Conservation (phyloP, 2,797 vertebrate species). For the Eupleurogrammus muticus region DNA sequence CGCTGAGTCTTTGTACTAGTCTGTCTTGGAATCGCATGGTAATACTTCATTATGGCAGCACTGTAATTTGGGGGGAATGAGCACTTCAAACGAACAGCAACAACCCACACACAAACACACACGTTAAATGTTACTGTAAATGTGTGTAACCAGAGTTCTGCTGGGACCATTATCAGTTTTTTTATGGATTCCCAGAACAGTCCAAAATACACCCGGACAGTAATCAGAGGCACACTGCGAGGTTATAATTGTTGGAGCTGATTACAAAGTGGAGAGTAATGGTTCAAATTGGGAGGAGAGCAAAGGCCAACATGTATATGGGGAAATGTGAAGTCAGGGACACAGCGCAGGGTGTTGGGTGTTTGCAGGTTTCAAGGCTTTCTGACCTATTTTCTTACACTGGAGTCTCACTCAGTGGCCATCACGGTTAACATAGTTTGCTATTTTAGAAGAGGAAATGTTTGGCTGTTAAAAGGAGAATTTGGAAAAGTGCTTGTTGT, state of each 20-base stretch:
- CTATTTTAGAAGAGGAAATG: neutral
- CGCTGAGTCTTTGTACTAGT: slow-evolving; percentile 61
- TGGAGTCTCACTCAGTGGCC: neutral
- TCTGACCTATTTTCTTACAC: neutral
- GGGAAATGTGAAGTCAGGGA: slow-evolving; percentile 56
- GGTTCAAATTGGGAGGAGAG: slow-evolving; percentile 63
- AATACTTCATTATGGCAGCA: slow-evolving; percentile 86
- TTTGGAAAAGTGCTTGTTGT: too few relatives aligned
- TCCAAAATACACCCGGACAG: slow-evolving; percentile 85
- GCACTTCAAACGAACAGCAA: slow-evolving; percentile 82
- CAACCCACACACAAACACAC: slow-evolving; percentile 80
- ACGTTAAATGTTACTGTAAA: slow-evolving; percentile 78
- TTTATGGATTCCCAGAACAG: slow-evolving; percentile 67
- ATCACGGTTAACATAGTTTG: neutral
- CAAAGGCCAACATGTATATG: slow-evolving; percentile 55
- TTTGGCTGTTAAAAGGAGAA: neutral
- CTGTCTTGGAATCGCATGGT: slow-evolving; percentile 77
- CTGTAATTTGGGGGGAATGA: slow-evolving; percentile 83
- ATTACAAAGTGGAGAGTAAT: slow-evolving; percentile 87
- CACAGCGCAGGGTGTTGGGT: slow-evolving; percentile 18
- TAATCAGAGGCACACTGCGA: slow-evolving; percentile 79
- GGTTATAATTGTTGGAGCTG: slow-evolving; percentile 92
- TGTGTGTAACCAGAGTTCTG: slow-evolving; percentile 77
- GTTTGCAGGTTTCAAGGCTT: slow-evolving; percentile 32
- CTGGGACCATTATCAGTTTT: slow-evolving; percentile 73